Evolutionary conservation across 2,113 vertebrate genomes (phyloP), one percentile per base, ranked within the genome.

Genomic region (Thamnaconus septentrionalis): DNA sequence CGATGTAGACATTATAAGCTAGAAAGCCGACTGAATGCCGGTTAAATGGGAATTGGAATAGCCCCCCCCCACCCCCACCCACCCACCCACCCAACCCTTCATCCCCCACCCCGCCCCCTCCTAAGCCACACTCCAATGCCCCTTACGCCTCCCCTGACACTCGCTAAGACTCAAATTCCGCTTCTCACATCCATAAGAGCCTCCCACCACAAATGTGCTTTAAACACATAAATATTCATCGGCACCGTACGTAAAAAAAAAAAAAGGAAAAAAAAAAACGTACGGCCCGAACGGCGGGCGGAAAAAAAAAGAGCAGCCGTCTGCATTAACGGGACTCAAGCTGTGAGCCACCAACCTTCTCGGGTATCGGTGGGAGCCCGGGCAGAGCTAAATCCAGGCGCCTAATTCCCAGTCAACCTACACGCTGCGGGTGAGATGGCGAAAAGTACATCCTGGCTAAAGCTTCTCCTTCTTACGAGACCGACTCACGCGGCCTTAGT

Each of bases 141-240:
- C 63, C 78, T 67, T 72, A 61, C 59, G 64, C 42, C 52, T 69
- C n/a, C 66, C 69, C 53, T 73, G 69, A 83, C 80, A 71, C 80
- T 83, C 58, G 52, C 76, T 59, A 59, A 69, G 67, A 85, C 80
- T 80, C 76, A 76, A 80, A 79, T 65, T 66, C 75, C 70, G 76
- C 69, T 76, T 80, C 77, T 66, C 18, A 41, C 64, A 84, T 72
- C 82, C 71, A 71, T 79, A 58, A 75, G 78, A 79, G 76, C 75
- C 81, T 82, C 69, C 77, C 73, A 89, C 87, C 78, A 73, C 78
- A 83, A 85, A 83, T 85, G 78, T 71, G 80, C 66, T 89, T 91
- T 81, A 89, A 87, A 84, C 59, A 84, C 81, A 90, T 90, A 89
- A 86, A 93, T 91, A 90, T 91, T 89, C 82, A 89, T 83, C 84